Conservation (phyloP, 1,140 invertebrate species). For the Danaus plexippus region DNA sequence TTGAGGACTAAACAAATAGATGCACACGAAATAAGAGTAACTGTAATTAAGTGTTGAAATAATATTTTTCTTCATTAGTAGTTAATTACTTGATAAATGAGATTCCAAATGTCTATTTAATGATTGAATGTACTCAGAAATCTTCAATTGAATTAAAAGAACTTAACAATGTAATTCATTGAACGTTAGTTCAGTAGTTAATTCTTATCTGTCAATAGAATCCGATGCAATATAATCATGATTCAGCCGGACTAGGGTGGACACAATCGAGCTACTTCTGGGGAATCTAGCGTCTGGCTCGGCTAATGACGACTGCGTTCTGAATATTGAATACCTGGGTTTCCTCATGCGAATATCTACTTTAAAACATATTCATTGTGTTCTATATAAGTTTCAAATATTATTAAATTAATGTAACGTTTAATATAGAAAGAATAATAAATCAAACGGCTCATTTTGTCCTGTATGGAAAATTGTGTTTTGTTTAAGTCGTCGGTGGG, state of each 20-base stretch:
- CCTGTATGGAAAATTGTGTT: slow-evolving; percentile 49
- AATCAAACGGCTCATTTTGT: slow-evolving; percentile 50
- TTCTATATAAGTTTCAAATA: not conserved
- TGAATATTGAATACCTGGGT: slow-evolving; percentile 38
- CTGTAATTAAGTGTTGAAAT: too few species aligned
- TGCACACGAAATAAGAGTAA: too few species aligned
- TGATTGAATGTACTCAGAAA: too few species aligned
- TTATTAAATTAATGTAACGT: not conserved
- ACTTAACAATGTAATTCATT: too few species aligned
- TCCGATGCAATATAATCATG: slow-evolving; percentile 42
- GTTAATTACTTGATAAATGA: too few species aligned
- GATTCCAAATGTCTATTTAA: too few species aligned
- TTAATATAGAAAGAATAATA: slow-evolving; percentile 19
- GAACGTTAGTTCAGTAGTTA: too few species aligned
- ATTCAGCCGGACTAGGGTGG: slow-evolving; percentile 42
- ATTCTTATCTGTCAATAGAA: slow-evolving; percentile 23
- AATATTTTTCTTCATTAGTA: too few species aligned
- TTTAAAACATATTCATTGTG: slow-evolving; percentile 11
- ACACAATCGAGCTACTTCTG: slow-evolving; percentile 47
- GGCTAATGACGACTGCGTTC: slow-evolving; percentile 55
- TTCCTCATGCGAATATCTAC: slow-evolving; percentile 18
- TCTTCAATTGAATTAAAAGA: too few species aligned
- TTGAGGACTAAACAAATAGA: too few species aligned
- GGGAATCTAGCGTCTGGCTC: slow-evolving; percentile 59
- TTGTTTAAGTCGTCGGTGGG: slow-evolving; percentile 53